Evolutionary conservation across 2,888 invertebrate species (phyloP).

Genomic region (Hedychridium roseum): DNA sequence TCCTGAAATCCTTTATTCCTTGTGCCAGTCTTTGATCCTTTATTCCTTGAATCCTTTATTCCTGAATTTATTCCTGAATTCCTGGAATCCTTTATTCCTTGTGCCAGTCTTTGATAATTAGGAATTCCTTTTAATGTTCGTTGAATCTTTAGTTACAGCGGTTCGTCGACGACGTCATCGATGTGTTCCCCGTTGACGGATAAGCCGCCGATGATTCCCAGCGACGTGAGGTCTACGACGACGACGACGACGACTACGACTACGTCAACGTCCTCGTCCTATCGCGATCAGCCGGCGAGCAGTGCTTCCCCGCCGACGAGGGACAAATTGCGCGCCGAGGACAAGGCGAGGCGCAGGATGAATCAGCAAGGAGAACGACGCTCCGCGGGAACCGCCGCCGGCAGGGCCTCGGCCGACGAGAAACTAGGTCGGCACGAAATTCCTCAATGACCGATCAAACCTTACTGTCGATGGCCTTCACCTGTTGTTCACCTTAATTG

Average conservation of each 20-base stretch:
- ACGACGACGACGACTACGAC: neutral
- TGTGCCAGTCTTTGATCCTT: too few relatives aligned
- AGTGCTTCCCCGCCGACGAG: constrained; percentile 83
- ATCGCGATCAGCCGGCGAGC: constrained; percentile 76
- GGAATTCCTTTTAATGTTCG: too few relatives aligned
- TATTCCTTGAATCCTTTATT: too few relatives aligned
- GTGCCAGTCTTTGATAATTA: too few relatives aligned
- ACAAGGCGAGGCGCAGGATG: constrained; percentile 70
- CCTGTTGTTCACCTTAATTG: too few relatives aligned
- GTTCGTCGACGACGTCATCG: constrained; percentile 15
- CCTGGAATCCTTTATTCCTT: too few relatives aligned
- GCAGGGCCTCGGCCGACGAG: constrained; percentile 40
- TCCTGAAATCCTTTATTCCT: too few relatives aligned
- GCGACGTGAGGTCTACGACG: constrained; percentile 21
- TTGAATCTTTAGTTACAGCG: too few relatives aligned
- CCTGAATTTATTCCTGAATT: too few relatives aligned
- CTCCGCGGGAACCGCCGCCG: constrained; percentile 19
- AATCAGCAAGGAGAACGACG: constrained; percentile 48
- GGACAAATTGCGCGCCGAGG: constrained; percentile 80
- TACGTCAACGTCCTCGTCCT: constrained; percentile 55
- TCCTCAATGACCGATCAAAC: too few relatives aligned
- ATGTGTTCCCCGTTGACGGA: constrained; percentile 35
- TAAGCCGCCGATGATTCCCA: constrained; percentile 54
- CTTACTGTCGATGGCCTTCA: too few relatives aligned
- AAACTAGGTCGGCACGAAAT: constrained; percentile 48